A percentile compares a stretch with the other conserved stretches of the same genome.
Evolutionary conservation across 1,140 invertebrate species (phyloP).

Genomic region (Drosophila nikananu): DNA sequence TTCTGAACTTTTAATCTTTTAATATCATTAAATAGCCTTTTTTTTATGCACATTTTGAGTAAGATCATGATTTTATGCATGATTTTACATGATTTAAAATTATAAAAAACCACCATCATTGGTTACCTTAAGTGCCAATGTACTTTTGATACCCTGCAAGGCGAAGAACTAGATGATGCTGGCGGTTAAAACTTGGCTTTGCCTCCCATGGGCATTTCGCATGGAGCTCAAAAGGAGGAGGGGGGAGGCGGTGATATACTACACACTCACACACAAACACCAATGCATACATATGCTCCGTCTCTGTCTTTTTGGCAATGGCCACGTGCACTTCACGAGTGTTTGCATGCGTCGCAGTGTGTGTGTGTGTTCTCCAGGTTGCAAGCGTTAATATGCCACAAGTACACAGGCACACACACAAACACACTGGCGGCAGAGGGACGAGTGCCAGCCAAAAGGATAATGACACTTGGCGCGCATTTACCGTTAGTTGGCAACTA

Average conservation of each 20-base stretch:
- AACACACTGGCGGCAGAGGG: not conserved
- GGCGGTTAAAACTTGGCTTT: slow-evolving; percentile 72
- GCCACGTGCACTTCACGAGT: slow-evolving; percentile 58
- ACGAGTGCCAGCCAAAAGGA: slow-evolving; percentile 73
- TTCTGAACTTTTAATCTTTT: too few relatives aligned
- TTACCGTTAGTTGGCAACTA: slow-evolving; percentile 76
- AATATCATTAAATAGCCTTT: too few relatives aligned
- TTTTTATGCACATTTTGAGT: too few relatives aligned
- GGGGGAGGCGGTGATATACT: slow-evolving; percentile 14
- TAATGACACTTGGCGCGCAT: slow-evolving; percentile 80
- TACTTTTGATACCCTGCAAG: slow-evolving; percentile 12
- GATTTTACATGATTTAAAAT: not conserved
- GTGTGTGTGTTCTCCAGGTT: slow-evolving; percentile 37
- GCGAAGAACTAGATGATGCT: slow-evolving; percentile 39
- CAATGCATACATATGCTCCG: slow-evolving; percentile 1
- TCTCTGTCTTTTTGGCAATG: slow-evolving; percentile 70
- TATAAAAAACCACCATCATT: not conserved
- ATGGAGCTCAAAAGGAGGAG: not conserved
- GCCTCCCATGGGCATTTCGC: slow-evolving; percentile 35
- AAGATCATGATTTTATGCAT: too few relatives aligned
- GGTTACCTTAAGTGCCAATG: not conserved
- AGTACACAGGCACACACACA: slow-evolving; percentile 24
- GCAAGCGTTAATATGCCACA: slow-evolving; percentile 42
- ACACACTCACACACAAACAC: slow-evolving; percentile 11
- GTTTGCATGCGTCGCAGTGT: slow-evolving; percentile 34